Base-by-base conservation (phyloP, 2,113 vertebrate species). In the Hystrix brachyura region DNA sequence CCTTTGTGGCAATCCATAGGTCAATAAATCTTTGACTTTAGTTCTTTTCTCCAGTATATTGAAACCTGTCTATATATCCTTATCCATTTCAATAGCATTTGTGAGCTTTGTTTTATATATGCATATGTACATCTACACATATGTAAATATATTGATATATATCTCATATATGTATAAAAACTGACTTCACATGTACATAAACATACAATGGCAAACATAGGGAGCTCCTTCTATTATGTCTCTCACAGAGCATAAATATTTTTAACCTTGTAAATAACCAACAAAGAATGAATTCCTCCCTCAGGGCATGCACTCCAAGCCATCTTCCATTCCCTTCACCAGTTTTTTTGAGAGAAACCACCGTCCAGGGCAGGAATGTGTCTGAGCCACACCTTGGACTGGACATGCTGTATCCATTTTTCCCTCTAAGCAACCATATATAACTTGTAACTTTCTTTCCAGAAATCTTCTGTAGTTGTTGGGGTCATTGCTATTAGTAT, bases 171-270 rank as follows among this genome's bases (percentile, higher is more conserved):
- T 32, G 9, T 32, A 14, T 82, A 65, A 21, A 81, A 88, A 59
- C 18, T 88, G 46, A 92, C n/a, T 29, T 93, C 57, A 87, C 43
- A 91, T 21, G n/a, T 18, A 53, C 72, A 89, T 80, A 57, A 96
- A 91, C 18, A 96, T 1, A 59, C 3, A 46, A 71, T 38, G 15
- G 17, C 21, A 86, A 83, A 59, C 27, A 89, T 5, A 83, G 17
- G 27, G 55, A 93, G 48, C 2, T 82, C 38, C 34, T 76, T 78
- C 4, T 25, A 69, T 69, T 83, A 64, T 19, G 71, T 86, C 46
- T 87, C 38, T 18, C 53, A 21, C 7, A 55, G 32, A 74, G 46
- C 21, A 34, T 1, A 69, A 27, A 55, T 55, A 55, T 38, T 85
- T 64, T 29, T 17, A 81, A n/a, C 48, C 29, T 87, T 51, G 9